Conservation (phyloP, 2,888 invertebrate genomes). For the Nephrotoma appendiculata region DNA sequence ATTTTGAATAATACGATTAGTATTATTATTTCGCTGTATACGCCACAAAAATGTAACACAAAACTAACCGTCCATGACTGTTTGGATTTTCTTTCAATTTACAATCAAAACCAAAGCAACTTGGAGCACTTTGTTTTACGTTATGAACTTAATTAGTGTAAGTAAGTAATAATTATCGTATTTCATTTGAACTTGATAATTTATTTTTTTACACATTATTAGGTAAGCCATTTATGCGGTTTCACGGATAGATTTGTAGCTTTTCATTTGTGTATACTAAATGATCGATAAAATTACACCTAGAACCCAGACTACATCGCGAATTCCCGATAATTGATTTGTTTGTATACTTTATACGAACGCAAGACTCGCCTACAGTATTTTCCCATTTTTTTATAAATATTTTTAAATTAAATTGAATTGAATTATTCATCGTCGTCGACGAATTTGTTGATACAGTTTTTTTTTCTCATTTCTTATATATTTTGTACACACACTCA, state of each 20-base stretch:
- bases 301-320: neutral
- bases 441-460: neutral
- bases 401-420: neutral
- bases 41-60: neutral
- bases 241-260: neutral
- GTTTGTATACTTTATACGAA: neutral
- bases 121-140: neutral
- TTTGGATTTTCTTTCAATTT: neutral
- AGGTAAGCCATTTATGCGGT: neutral
- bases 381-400: neutral
- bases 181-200: neutral
- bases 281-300: neutral
- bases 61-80: neutral
- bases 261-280: neutral
- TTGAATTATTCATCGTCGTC: neutral
- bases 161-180: neutral
- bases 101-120: neutral
- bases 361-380: neutral
- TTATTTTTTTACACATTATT: neutral
- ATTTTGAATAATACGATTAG: neutral
- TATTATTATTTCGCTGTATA: neutral
- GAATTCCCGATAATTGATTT: neutral
- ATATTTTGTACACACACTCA: neutral
- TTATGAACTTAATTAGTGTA: neutral
- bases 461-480: neutral